These are phyloP conservation scores for Drosophila rubida DNA, from an alignment of 2,888 invertebrate genomes.

Conservation along the genomic window DNA sequence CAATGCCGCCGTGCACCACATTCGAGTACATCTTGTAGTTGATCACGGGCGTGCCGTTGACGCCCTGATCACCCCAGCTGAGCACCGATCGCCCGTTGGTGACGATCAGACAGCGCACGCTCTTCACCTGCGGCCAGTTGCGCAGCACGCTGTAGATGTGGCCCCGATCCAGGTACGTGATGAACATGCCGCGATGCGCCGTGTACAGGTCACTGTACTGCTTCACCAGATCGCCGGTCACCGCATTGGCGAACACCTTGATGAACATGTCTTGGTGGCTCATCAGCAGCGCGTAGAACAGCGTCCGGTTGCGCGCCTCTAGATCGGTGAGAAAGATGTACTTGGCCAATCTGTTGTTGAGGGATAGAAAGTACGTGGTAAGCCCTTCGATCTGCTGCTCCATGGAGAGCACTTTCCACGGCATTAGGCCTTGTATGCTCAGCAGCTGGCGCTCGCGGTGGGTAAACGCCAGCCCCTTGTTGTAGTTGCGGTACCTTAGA, in stretches of 20 bases:
- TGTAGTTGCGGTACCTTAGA: background rate
- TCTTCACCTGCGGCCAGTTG: slow-evolving; percentile 51
- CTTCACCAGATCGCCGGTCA: background rate
- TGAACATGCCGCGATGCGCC: slow-evolving; percentile 26
- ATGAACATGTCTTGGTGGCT: slow-evolving; percentile 38
- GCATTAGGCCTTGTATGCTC: slow-evolving; percentile 52
- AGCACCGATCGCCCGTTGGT: slow-evolving; percentile 44
- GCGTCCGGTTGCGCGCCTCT: slow-evolving; percentile 8
- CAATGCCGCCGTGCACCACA: slow-evolving; percentile 54
- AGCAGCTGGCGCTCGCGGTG: slow-evolving; percentile 54
- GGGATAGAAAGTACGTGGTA: no score
- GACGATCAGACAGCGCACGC: slow-evolving; percentile 48
- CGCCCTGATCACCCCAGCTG: slow-evolving; percentile 50
- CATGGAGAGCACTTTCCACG: slow-evolving; percentile 24
- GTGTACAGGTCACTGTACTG: background rate
- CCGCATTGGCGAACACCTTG: slow-evolving; percentile 7
- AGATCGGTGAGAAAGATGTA: slow-evolving; percentile 32
- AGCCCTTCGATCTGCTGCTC: slow-evolving; percentile 42
- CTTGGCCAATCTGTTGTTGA: background rate
- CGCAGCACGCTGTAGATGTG: slow-evolving; percentile 45
- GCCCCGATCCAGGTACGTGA: slow-evolving; percentile 58
- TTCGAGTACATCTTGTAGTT: slow-evolving; percentile 23
- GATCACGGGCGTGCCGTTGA: slow-evolving; percentile 23
- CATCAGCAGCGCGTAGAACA: slow-evolving; percentile 50
- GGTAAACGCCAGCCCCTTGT: slow-evolving; percentile 40